Evolutionary conservation across 2,888 invertebrate species (phyloP), one percentile per base, ranked within the genome.

Genomic region (Epinotia ramella): DNA sequence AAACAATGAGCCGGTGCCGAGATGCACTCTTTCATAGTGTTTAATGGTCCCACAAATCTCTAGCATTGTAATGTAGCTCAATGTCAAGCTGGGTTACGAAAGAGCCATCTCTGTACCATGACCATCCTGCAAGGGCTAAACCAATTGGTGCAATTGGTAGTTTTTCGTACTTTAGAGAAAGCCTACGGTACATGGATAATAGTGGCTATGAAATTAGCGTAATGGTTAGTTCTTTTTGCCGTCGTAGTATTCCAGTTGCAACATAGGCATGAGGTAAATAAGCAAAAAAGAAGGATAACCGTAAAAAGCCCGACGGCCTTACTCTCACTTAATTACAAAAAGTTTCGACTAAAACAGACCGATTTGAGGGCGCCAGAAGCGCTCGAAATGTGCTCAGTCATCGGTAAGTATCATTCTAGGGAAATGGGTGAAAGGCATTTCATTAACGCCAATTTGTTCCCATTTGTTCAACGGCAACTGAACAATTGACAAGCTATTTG

Each of bases 391-490:
- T 79, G 73, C 76, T 81, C 81, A 13, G 75, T 75, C 75, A 75
- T 59, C 70, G 59, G 46, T 75, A 71, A 71, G 57, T 73, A 46
- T 69, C 44, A 60, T 56, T 73, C 49, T 80, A 83, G 77, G 81
- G 82, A 88, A 90, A 84, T 87, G 84, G 87, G 90, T 89, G 91
- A 92, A 91, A 91, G 81, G 77, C 82, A 79, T 76, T 79, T 88
- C 89, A 89, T 88, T 83, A 85, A 78, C 80, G 78, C 80, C 88
- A 88, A 89, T 90, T 89, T 86, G 83, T 83, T 84, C 80, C 84
- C 84, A 90, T 87, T 91, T 88, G 84, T 83, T 82, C 83, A 81
- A 81, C 81, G 83, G 83, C 83, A 85, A 84, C 79, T 78, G 80
- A 81, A 80, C 84, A 83, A 86, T 86, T 82, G 87, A 87, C 85